Base-by-base conservation (phyloP, 2,888 invertebrate species). In the Orthonychiurus folsomi region DNA sequence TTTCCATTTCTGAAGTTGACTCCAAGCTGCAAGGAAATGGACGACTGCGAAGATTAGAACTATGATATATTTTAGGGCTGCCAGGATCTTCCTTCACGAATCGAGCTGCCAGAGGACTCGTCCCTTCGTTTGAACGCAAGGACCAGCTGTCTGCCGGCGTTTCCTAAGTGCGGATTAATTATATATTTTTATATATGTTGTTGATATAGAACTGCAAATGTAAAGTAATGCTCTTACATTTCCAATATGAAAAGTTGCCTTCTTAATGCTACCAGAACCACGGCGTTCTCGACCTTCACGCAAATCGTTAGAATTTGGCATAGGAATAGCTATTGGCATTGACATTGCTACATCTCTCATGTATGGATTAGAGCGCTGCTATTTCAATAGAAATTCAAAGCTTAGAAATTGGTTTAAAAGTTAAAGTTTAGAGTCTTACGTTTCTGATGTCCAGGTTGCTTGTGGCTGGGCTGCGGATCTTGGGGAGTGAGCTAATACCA, bases 301-400 rank as follows among this genome's bases (percentile, higher is more conserved):
- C 53, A 63, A 58, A 56, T 63, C 62, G 27, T 60, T 50, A 27
- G 52, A 54, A 27, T 60, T 56, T 27, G 60, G 59, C 12, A 61
- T 52, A 1, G 67, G 70, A 50, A 69, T 68, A 1, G 69, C 62
- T 25, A 68, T 71, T 20, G 70, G 70, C 56, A 66, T 57, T 18
- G 69, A 65, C 23, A 63, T 60, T 23, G 69, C 65, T 27, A 68
- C 62, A 50, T 65, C 63, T 55, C 63, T 37, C 37, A 37, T 37
- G 37, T 37, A 37, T 9, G 37, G 37, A n/a, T 37, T 37, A 37
- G 9, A 37, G 37, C 37, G n/a, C n/a, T n/a, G n/a, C n/a, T n/a
- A n/a, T n/a, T n/a, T n/a, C n/a, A n/a, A n/a, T n/a, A n/a, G n/a
- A n/a, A n/a, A n/a, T n/a, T n/a, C 37, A 37, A 37, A 15, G 37